Conservation (phyloP, 2,113 vertebrate genomes). For the Brachyhypopomus occidentalis region DNA sequence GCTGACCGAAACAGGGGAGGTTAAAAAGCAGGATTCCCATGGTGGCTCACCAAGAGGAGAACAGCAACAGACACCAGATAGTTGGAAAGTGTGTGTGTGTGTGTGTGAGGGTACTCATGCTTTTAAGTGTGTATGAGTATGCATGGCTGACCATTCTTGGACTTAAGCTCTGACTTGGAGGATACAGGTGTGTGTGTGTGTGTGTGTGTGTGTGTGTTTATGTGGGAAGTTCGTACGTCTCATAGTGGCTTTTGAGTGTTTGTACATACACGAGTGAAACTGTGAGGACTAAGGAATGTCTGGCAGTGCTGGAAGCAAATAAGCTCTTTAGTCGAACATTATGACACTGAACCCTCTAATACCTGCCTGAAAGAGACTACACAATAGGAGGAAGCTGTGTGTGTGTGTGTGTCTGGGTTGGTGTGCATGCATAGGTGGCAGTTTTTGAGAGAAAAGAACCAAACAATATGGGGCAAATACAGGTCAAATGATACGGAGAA, state of each 20-base stretch:
- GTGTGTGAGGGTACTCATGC: constrained; percentile 32
- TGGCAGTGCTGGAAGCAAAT: constrained; percentile 58
- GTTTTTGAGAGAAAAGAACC: not conserved
- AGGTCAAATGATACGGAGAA: not conserved
- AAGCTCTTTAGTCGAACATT: constrained; percentile 59
- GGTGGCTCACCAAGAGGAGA: too few species aligned
- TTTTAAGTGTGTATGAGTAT: constrained; percentile 24
- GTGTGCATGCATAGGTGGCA: not conserved
- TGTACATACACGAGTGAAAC: constrained; percentile 57
- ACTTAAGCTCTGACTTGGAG: constrained; percentile 65
- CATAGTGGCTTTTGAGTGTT: not conserved
- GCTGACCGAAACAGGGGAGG: not conserved
- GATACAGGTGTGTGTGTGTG: constrained; percentile 69
- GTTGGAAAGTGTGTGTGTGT: constrained; percentile 11
- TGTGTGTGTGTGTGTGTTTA: not conserved
- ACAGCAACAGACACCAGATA: not conserved
- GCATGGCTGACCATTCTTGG: constrained; percentile 37
- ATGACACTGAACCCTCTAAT: constrained; percentile 2
- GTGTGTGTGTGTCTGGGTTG: constrained; percentile 29
- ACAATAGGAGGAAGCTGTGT: constrained; percentile 30
- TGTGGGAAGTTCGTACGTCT: too few species aligned
- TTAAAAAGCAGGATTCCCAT: not conserved
- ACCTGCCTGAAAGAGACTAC: not conserved
- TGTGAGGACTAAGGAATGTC: constrained; percentile 69
- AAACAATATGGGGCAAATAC: not conserved